Evolutionary conservation across 1,140 invertebrate species (phyloP), one percentile per base, ranked within the genome.

Genomic region (Ceratina calcarata): DNA sequence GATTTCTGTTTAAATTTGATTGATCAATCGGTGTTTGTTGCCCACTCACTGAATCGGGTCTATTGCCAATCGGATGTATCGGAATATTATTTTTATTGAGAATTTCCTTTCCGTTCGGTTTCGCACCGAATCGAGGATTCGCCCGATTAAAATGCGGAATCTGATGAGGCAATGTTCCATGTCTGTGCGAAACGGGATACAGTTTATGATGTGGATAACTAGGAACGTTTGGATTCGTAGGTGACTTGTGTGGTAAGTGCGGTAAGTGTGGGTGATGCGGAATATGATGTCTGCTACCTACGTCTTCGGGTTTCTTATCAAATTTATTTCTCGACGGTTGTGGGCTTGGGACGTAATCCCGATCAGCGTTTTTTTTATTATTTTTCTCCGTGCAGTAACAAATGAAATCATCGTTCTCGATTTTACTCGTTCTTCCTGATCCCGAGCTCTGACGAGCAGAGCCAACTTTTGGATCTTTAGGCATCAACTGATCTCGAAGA

Each of bases 301-400:
- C 10, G 1, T 62, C 37, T 37, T 62, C n/a, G 15, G 24, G 53
- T 18, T 51, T 62, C 0, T 6, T 67, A 3, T 58, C 24, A 6
- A 27, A 4, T 10, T 80, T 72, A 8, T 16, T 15, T 20, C 51
- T 68, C 22, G 15, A 62, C 3, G 66, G 32, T 22, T 8, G 15
- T 6, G 15, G 6, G 16, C 55, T 61, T 12, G 58, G 6, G 60
- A 45, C 20, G 8, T 66, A 13, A 12, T 18, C 8, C 18, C 2
- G 55, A 2, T 15, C 10, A 3, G 22, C 0, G 0, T 20, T 55
- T 45, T 58, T 49, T 8, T 18, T 24, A 8, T 57, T 37, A 12
- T 51, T 22, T 10, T 85, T 75, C 32, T 86, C 69, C 15, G 67
- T 51, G 51, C 88, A 90, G 13, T 83, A 84, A 37, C 90, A 91